phyloP scores from a whole-genome alignment of 1,140 invertebrate species.

The Penaeus indicus region DNA sequence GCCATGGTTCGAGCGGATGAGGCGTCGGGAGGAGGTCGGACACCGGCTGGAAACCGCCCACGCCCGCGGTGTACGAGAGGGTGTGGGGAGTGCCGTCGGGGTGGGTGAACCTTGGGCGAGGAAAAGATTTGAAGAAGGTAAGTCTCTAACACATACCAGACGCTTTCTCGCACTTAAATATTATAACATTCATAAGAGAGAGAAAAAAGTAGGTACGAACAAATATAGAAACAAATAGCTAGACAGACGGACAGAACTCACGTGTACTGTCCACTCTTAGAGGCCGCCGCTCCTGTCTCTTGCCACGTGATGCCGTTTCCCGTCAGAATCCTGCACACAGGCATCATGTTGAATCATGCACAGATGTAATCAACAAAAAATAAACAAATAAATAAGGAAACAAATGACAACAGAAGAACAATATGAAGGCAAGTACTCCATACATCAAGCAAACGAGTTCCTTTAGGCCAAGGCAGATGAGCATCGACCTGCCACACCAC shows the following conservation, averaged over 20 bases:
- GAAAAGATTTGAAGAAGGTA: not conserved
- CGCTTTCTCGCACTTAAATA: too few species aligned
- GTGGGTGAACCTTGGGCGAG: not conserved
- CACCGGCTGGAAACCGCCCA: constrained; percentile 37
- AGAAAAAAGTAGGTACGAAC: not conserved
- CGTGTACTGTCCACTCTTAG: constrained; percentile 36
- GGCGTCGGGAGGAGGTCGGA: constrained; percentile 41
- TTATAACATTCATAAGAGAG: too few species aligned
- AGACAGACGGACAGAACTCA: not conserved
- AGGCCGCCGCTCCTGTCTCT: constrained; percentile 23
- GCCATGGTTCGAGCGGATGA: constrained; percentile 44
- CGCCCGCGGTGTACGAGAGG: constrained; percentile 43
- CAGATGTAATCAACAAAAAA: too few species aligned
- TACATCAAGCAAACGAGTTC: too few species aligned
- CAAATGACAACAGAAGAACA: too few species aligned
- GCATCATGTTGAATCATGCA: not conserved
- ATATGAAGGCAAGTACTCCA: too few species aligned
- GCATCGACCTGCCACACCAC: too few species aligned
- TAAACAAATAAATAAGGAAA: too few species aligned
- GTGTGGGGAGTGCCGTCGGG: constrained; percentile 36
- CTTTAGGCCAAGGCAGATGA: too few species aligned
- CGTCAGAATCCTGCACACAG: constrained; percentile 29
- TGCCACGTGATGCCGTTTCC: constrained; percentile 41
- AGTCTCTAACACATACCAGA: too few species aligned
- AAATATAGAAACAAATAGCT: too few species aligned